A percentile compares a stretch with the other conserved stretches of the same genome.
Evolutionary conservation across 1,140 invertebrate species (phyloP).

Genomic region (Melanaphis sacchari): DNA sequence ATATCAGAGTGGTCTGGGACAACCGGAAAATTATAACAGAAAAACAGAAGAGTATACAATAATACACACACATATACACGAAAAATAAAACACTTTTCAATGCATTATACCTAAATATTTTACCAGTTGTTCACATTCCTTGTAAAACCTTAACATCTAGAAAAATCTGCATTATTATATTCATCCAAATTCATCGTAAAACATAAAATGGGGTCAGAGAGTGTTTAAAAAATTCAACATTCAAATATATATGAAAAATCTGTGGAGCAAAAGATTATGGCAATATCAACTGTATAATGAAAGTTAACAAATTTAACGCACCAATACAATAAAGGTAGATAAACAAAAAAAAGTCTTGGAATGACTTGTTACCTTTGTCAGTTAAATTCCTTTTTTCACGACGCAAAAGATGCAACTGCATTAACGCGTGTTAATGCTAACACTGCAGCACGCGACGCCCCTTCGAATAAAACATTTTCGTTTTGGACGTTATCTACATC

Average conservation of each 20-base stretch:
- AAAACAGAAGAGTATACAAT: not conserved
- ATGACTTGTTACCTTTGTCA: not conserved
- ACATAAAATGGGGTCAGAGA: not conserved
- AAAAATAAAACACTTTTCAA: not conserved
- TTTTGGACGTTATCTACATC: not conserved
- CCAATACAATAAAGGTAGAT: not conserved
- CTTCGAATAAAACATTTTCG: not conserved
- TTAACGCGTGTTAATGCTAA: not conserved
- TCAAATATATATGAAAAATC: not conserved
- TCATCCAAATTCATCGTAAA: not conserved
- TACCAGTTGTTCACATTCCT: not conserved
- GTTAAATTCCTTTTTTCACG: not conserved
- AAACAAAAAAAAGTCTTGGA: not conserved
- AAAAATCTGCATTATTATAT: not conserved
- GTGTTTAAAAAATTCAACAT: constrained; percentile 22
- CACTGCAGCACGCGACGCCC: not conserved
- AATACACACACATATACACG: not conserved
- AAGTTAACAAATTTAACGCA: not conserved
- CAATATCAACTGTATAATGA: not conserved
- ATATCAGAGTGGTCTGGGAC: not conserved
- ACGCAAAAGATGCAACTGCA: no score
- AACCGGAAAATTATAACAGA: not conserved
- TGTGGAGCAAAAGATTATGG: not conserved
- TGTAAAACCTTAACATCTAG: not conserved
- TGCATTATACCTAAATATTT: not conserved